Evolutionary conservation across 64 coral and sea anemone genomes (phyloP).

Genomic region (Exaiptasia diaphana): DNA sequence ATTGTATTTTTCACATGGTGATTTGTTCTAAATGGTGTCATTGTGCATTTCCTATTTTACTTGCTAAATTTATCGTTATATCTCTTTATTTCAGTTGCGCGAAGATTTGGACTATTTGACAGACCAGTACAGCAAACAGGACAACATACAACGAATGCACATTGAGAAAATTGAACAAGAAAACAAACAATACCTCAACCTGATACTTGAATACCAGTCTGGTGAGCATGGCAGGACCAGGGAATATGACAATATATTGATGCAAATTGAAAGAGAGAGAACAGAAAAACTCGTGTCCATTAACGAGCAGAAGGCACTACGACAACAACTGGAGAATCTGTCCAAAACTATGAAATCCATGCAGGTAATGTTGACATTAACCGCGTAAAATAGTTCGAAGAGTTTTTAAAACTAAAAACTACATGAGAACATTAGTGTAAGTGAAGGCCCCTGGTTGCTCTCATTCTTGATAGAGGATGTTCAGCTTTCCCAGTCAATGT

Average conservation of each 20-base stretch:
- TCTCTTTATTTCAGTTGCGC: constrained; percentile 35
- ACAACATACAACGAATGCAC: constrained; percentile 49
- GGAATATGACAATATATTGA: constrained; percentile 77
- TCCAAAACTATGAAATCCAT: constrained; percentile 92
- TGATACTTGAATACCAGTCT: constrained; percentile 72
- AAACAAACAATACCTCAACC: constrained; percentile 77
- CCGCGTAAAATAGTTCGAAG: background rate
- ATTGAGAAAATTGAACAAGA: constrained; percentile 76
- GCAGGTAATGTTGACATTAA: constrained; percentile 54
- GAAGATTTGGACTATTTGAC: constrained; percentile 47
- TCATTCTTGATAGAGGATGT: too few relatives aligned
- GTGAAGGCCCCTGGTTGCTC: too few relatives aligned
- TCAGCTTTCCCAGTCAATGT: too few relatives aligned
- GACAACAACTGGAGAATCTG: constrained; percentile 83
- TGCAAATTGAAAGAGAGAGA: constrained; percentile 75
- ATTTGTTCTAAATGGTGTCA: too few relatives aligned
- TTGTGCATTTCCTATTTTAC: too few relatives aligned
- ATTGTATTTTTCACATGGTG: too few relatives aligned
- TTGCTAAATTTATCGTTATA: too few relatives aligned
- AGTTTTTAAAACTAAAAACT: background rate
- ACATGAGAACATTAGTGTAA: background rate
- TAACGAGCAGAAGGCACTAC: constrained; percentile 74
- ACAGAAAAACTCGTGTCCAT: constrained; percentile 84
- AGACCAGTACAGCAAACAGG: constrained; percentile 57
- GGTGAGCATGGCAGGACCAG: constrained; percentile 83